Evolutionary conservation across 2,888 invertebrate species (phyloP).

Genomic region (Globia sparganii): DNA sequence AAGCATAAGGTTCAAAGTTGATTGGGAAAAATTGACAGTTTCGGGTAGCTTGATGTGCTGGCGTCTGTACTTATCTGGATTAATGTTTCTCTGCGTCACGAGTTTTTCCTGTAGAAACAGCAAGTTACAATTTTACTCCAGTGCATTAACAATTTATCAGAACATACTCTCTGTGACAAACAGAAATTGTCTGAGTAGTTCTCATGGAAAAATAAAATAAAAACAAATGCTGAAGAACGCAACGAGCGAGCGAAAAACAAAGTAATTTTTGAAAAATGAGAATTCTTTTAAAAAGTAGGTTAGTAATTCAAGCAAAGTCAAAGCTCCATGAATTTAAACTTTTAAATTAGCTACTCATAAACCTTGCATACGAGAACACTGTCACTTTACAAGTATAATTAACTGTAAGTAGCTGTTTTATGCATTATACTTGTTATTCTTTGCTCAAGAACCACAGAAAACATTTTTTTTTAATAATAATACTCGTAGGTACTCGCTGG

Average conservation of each 20-base stretch:
- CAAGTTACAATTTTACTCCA: neutral
- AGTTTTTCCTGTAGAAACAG: neutral
- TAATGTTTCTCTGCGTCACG: neutral
- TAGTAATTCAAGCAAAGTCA: neutral
- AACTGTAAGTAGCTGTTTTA: no score
- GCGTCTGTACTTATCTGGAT: neutral
- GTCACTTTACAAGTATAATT: neutral
- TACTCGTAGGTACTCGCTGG: no score
- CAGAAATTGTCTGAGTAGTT: neutral
- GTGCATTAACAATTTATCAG: no score
- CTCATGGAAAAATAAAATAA: no score
- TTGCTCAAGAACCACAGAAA: no score
- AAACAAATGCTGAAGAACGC: neutral
- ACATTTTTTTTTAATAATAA: no score
- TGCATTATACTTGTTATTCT: no score
- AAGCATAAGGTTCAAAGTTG: no score
- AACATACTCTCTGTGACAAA: neutral
- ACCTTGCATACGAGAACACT: neutral
- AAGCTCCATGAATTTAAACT: neutral
- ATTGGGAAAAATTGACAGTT: no score
- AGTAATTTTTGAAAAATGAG: neutral
- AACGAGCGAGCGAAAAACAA: neutral
- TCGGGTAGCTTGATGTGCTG: no score
- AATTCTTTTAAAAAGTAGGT: neutral
- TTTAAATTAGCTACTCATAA: constrained; percentile 16